These are phyloP conservation scores for human DNA, from an alignment of 2,113 vertebrate genomes.

Conservation along the genomic window DNA sequence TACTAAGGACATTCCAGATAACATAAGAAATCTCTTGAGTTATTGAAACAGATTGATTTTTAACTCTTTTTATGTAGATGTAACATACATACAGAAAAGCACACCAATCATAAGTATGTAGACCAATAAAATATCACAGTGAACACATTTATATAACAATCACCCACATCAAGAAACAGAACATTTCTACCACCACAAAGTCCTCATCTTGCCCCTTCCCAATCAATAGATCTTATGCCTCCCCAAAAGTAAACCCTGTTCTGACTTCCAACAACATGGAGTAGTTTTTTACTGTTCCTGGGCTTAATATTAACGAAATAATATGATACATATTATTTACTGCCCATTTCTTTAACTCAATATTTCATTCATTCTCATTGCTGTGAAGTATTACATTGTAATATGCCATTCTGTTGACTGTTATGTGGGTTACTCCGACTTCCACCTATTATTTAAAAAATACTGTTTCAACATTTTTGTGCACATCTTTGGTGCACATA, in stretches of 20 bases:
- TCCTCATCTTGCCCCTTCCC: background rate
- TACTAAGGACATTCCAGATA: conserved; percentile 33
- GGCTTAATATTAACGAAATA: background rate
- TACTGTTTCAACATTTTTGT: background rate
- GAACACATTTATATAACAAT: background rate
- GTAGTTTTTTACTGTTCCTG: conserved; percentile 12
- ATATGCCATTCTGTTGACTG: background rate
- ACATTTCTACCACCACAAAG: background rate
- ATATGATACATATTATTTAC: conserved; percentile 7
- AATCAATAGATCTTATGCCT: background rate
- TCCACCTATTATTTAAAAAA: conserved; percentile 4
- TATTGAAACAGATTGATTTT: background rate
- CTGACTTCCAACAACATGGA: background rate
- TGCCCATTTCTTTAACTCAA: background rate
- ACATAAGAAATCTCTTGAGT: background rate
- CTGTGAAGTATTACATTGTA: background rate
- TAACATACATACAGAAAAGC: background rate
- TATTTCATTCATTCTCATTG: background rate
- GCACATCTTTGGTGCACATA: background rate
- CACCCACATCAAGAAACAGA: background rate
- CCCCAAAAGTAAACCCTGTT: background rate
- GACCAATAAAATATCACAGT: background rate
- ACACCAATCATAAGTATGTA: background rate
- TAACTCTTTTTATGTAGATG: background rate
- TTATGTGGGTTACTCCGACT: background rate